Evolutionary conservation across 2,797 vertebrate genomes (phyloP).

Genomic region (Acanthurus lineatus): DNA sequence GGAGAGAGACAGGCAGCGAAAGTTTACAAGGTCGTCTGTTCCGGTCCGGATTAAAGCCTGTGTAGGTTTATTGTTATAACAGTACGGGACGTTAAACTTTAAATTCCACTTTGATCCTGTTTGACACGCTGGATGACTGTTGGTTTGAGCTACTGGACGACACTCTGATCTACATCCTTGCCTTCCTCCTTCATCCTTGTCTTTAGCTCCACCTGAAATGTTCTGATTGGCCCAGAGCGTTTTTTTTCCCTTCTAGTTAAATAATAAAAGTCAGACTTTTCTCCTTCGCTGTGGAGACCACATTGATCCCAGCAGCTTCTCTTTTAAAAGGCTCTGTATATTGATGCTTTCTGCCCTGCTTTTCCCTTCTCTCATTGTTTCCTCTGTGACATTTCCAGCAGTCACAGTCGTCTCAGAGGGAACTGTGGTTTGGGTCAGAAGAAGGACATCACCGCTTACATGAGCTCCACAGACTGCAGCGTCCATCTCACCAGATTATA

Average conservation of each 20-base stretch:
- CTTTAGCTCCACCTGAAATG: no score
- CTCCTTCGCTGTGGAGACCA: no score
- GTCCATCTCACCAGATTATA: background rate
- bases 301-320: background rate
- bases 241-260: no score
- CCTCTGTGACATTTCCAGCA: slow-evolving; percentile 20
- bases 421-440: slow-evolving; percentile 5
- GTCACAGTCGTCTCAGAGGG: background rate
- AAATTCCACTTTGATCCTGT: no score
- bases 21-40: background rate
- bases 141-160: no score
- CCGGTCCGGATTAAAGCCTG: background rate
- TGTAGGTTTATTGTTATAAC: background rate
- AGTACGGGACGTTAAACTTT: background rate
- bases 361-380: background rate
- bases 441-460: background rate
- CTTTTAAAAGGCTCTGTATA: background rate
- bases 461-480: slow-evolving; percentile 7
- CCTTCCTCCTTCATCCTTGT: no score
- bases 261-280: no score
- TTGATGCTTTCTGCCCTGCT: background rate
- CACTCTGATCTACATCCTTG: no score
- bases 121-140: no score
- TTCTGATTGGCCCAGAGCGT: no score
- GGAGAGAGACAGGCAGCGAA: background rate